phyloP scores from a whole-genome alignment of 2,888 invertebrate genomes.

The Drosophila planitibia region DNA sequence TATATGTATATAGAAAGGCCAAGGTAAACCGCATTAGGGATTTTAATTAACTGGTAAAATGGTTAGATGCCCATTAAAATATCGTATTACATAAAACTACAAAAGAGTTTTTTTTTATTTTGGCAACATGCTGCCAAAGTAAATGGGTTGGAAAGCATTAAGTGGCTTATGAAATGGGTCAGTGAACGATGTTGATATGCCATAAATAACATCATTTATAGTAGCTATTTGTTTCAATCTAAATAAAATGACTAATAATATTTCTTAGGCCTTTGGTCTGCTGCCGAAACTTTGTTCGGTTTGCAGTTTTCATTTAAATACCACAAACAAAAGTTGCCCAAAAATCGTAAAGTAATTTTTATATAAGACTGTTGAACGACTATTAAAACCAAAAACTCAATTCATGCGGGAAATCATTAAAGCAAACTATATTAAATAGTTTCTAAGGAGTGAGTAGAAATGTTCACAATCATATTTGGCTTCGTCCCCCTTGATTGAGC shows the following conservation, averaged over 20 bases:
- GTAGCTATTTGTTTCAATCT: background rate
- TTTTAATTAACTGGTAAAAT: slow-evolving; percentile 72
- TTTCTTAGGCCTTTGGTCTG: too few relatives aligned
- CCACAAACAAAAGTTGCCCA: background rate
- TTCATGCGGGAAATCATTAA: background rate
- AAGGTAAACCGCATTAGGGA: slow-evolving; percentile 73
- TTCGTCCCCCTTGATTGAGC: slow-evolving; percentile 45
- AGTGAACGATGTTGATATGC: slow-evolving; percentile 10
- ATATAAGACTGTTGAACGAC: background rate
- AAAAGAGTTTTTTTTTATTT: slow-evolving; percentile 8
- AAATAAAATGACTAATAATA: background rate
- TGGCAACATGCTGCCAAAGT: slow-evolving; percentile 2
- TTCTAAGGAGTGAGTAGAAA: background rate
- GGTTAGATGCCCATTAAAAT: slow-evolving; percentile 81
- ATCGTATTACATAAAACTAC: slow-evolving; percentile 73
- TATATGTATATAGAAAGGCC: slow-evolving; percentile 10
- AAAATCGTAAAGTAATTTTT: background rate
- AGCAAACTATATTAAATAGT: background rate
- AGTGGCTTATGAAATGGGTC: slow-evolving; percentile 45
- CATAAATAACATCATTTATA: background rate
- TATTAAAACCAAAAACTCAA: background rate
- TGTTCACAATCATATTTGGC: background rate
- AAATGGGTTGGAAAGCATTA: slow-evolving; percentile 58
- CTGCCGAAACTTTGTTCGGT: too few relatives aligned
- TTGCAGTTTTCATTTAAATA: background rate